These are phyloP conservation scores for Panthera uncia DNA, from an alignment of 2,113 vertebrate species.

Conservation along the genomic window DNA sequence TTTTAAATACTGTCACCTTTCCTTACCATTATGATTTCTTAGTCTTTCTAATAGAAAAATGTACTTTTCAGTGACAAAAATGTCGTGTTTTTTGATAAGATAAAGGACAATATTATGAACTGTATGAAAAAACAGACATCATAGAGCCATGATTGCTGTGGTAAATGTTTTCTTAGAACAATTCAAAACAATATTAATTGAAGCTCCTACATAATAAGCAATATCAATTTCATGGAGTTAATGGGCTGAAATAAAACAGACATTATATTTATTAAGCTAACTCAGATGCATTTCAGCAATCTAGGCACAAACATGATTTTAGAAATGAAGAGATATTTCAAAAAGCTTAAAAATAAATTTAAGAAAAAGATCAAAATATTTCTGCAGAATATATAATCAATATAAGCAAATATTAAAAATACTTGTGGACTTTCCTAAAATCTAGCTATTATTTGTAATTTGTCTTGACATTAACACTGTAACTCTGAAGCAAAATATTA, in stretches of 20 bases:
- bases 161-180: background rate
- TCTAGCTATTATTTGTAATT: background rate
- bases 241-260: background rate
- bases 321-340: background rate
- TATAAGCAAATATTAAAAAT: background rate
- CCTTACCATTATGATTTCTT: background rate
- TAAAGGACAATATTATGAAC: background rate
- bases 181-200: background rate
- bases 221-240: background rate
- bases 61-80: background rate
- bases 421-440: background rate
- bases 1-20: background rate
- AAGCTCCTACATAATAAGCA: background rate
- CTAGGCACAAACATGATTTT: background rate
- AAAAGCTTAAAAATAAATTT: constrained; percentile 1
- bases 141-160: background rate
- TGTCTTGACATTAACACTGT: background rate
- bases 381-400: background rate
- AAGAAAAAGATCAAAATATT: background rate
- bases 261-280: constrained; percentile 29
- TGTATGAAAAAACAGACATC: constrained; percentile 12
- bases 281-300: background rate
- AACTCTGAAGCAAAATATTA: background rate
- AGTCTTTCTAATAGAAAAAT: background rate
- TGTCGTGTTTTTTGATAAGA: background rate